These are phyloP conservation scores for Ommatoiulus sabulosus DNA, from an alignment of 2,888 invertebrate species.

Conservation along the genomic window DNA sequence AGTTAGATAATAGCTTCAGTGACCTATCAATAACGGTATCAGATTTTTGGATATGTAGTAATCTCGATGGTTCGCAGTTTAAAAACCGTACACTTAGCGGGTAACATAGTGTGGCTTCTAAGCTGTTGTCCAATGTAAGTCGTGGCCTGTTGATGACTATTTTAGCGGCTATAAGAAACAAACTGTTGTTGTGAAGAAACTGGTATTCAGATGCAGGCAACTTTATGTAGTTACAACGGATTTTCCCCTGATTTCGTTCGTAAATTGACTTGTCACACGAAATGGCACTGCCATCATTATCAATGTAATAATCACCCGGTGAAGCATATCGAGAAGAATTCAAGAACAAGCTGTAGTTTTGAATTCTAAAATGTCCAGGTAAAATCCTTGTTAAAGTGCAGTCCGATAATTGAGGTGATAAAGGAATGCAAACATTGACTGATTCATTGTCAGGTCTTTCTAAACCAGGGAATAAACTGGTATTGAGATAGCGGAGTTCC, in stretches of 20 bases:
- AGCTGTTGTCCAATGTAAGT: background rate
- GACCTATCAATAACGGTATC: background rate
- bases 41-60: constrained; percentile 1
- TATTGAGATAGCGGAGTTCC: background rate
- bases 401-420: background rate
- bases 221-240: background rate
- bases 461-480: background rate
- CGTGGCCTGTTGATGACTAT: constrained; percentile 1
- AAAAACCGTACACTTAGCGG: background rate
- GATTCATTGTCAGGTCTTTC: background rate
- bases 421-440: background rate
- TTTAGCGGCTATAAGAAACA: background rate
- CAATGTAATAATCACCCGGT: constrained; percentile 41
- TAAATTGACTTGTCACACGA: constrained; percentile 9
- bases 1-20: background rate
- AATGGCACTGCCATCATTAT: background rate
- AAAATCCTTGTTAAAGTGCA: background rate
- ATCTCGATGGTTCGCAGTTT: background rate
- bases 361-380: background rate
- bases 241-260: background rate
- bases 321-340: background rate
- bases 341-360: background rate
- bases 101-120: background rate
- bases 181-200: background rate
- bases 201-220: background rate